phyloP scores from a whole-genome alignment of 2,797 vertebrate genomes.

The Pseudochromis fuscus region DNA sequence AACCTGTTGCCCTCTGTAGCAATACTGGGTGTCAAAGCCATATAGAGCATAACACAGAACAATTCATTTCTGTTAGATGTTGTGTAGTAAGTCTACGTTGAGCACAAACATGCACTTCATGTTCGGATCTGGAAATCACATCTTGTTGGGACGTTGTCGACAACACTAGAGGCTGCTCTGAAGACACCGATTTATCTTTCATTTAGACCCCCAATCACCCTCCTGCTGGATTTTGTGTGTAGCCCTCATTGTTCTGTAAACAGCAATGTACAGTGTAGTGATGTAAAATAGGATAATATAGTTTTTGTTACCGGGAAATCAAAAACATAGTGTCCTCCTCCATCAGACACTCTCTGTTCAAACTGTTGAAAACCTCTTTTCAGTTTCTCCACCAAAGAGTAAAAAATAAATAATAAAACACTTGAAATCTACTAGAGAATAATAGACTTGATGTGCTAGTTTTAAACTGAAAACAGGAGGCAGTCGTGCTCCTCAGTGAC shows the following conservation, averaged over 20 bases:
- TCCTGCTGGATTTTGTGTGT: constrained; percentile 39
- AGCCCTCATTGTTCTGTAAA: constrained; percentile 38
- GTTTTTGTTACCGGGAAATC: constrained; percentile 32
- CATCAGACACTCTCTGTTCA: constrained; percentile 15
- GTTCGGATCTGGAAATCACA: constrained; percentile 15
- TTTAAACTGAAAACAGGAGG: constrained; percentile 11
- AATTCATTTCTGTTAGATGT: constrained; percentile 22
- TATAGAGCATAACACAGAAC: constrained; percentile 22
- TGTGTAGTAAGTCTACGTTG: constrained; percentile 15
- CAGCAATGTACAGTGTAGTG: constrained; percentile 43
- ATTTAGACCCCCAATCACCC: constrained; percentile 13
- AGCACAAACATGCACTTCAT: constrained; percentile 8
- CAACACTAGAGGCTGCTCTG: constrained; percentile 47
- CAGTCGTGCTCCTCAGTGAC: not conserved
- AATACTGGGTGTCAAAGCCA: constrained; percentile 46
- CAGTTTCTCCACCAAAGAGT: constrained; percentile 63
- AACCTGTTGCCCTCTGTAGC: constrained; percentile 20
- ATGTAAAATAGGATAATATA: constrained; percentile 22
- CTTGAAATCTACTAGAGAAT: constrained; percentile 33
- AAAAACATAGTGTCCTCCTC: constrained; percentile 12
- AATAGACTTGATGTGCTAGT: not conserved
- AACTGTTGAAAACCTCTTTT: constrained; percentile 30
- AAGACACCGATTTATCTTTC: constrained; percentile 31
- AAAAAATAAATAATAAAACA: constrained; percentile 41
- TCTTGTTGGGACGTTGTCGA: constrained; percentile 15